A percentile compares a stretch with the other conserved stretches of the same genome.
Evolutionary conservation across 2,113 vertebrate species (phyloP).

Genomic region (Eptesicus fuscus): DNA sequence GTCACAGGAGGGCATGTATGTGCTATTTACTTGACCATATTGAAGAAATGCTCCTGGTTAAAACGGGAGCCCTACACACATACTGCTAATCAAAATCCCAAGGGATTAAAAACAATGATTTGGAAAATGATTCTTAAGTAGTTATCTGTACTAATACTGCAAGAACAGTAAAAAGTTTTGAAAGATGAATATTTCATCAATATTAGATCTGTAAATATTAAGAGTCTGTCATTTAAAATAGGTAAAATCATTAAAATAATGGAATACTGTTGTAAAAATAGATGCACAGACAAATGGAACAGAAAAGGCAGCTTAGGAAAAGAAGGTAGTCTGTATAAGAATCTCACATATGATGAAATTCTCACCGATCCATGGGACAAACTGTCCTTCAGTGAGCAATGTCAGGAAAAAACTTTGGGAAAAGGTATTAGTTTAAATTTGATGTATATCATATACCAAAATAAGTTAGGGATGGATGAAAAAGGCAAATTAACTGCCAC

Average conservation of each 20-base stretch:
- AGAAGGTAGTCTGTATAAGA: background rate
- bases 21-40: background rate
- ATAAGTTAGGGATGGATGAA: background rate
- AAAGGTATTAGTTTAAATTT: background rate
- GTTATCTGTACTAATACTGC: background rate
- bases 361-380: rapidly evolving
- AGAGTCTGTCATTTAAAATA: background rate
- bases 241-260: background rate
- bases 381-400: background rate
- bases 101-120: background rate
- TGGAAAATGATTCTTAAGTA: background rate
- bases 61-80: background rate
- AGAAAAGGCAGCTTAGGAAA: background rate
- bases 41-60: background rate
- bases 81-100: background rate
- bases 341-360: background rate
- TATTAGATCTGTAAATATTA: background rate
- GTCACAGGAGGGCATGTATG: no score
- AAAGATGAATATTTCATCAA: background rate
- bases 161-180: background rate
- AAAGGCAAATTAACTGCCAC: no score
- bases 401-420: background rate
- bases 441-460: background rate
- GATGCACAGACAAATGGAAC: background rate
- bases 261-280: background rate